phyloP scores from a whole-genome alignment of 35 echinoderm and acorn worm genomes.

The Ptychodera flava region DNA sequence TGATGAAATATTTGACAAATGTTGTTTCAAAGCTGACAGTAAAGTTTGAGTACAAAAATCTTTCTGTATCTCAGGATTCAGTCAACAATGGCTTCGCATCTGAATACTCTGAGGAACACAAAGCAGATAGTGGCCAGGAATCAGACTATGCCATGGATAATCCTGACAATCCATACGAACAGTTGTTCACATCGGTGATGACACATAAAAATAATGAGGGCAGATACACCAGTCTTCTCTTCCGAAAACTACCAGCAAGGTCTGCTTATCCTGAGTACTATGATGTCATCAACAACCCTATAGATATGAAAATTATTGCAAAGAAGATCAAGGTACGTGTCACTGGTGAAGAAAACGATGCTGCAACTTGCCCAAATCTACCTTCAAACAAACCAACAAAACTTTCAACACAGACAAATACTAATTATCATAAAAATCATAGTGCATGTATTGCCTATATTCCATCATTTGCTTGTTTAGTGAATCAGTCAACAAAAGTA shows the following conservation, averaged over 20 bases:
- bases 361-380: background rate
- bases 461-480: too few species aligned
- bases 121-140: background rate
- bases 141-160: slow-evolving; percentile 57
- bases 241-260: slow-evolving; percentile 82
- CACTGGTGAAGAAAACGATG: background rate
- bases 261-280: slow-evolving; percentile 89
- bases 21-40: too few species aligned
- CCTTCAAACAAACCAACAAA: too few species aligned
- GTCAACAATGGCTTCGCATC: background rate
- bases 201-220: slow-evolving; percentile 49
- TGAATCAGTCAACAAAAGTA: too few species aligned
- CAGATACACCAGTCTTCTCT: slow-evolving; percentile 77
- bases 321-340: slow-evolving; percentile 69
- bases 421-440: too few species aligned
- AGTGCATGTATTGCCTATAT: too few species aligned
- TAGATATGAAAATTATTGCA: slow-evolving; percentile 92
- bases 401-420: too few species aligned
- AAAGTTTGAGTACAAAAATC: too few species aligned
- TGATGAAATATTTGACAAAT: too few species aligned
- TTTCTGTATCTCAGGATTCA: too few species aligned
- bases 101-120: background rate
- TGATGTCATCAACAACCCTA: slow-evolving; percentile 88
- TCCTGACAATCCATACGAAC: slow-evolving; percentile 56
- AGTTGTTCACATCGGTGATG: slow-evolving; percentile 85